Conservation (phyloP, 2,797 vertebrate species). For the Microctenopoma stevenorrisi region DNA sequence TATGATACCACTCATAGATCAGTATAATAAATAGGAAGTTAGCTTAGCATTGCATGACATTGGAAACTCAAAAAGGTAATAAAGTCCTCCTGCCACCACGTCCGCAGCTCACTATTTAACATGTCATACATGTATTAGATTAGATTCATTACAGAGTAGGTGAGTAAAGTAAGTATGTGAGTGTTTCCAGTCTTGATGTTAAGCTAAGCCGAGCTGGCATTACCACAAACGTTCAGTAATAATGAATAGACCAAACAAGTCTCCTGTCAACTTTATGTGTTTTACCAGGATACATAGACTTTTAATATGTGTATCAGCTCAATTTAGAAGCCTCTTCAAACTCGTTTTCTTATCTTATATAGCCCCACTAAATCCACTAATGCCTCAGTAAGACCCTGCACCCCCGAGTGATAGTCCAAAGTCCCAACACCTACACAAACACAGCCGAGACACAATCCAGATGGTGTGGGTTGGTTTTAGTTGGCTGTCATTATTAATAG, state of each 20-base stretch:
- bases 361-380: constrained; percentile 7
- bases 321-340: background rate
- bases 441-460: constrained; percentile 10
- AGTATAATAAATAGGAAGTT: no score
- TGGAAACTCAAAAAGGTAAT: no score
- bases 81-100: no score
- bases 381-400: background rate
- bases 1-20: no score
- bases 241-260: background rate
- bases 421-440: background rate
- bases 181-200: no score
- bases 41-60: no score
- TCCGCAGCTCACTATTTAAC: no score
- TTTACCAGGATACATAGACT: background rate
- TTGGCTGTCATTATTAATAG: constrained; percentile 34
- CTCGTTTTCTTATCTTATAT: background rate
- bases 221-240: background rate
- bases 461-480: constrained; percentile 17
- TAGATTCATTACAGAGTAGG: no score
- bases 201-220: background rate
- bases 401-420: background rate
- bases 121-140: no score
- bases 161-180: background rate
- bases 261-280: background rate
- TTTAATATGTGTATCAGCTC: background rate